These are phyloP conservation scores for Actinernus sp. DNA, from an alignment of 92 coral and sea anemone species.

Conservation along the genomic window DNA sequence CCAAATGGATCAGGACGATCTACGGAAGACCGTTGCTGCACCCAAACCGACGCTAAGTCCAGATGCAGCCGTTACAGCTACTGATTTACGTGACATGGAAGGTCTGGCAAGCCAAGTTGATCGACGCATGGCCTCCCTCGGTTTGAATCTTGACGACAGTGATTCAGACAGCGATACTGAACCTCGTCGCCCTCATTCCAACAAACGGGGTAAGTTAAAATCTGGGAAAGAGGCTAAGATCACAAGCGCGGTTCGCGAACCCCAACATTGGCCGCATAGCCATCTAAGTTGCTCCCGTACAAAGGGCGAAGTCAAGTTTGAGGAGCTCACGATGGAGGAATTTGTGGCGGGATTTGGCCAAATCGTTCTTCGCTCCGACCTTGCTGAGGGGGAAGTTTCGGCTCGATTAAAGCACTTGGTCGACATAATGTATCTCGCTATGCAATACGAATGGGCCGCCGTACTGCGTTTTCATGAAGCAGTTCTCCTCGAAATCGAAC, in stretches of 20 bases:
- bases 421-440: constrained; percentile 1
- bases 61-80: neutral
- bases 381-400: neutral
- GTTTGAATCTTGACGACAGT: neutral
- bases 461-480: too few relatives aligned
- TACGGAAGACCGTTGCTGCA: neutral
- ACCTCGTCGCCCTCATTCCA: neutral
- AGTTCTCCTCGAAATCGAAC: constrained; percentile 12
- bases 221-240: constrained; percentile 11
- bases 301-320: constrained; percentile 6
- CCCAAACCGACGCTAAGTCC: neutral
- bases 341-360: constrained; percentile 33
- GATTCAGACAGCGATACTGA: neutral
- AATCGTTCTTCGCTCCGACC: neutral
- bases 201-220: neutral
- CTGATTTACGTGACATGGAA: neutral
- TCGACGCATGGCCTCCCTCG: neutral
- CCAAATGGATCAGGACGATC: neutral
- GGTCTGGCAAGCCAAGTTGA: neutral
- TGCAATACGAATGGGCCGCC: constrained; percentile 31
- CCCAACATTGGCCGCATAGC: constrained; percentile 37
- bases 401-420: constrained; percentile 1
- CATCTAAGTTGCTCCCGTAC: neutral
- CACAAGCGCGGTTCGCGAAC: neutral
- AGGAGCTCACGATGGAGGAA: constrained; percentile 25